Conservation (phyloP, 2,113 vertebrate species). For the Melierax canorus region DNA sequence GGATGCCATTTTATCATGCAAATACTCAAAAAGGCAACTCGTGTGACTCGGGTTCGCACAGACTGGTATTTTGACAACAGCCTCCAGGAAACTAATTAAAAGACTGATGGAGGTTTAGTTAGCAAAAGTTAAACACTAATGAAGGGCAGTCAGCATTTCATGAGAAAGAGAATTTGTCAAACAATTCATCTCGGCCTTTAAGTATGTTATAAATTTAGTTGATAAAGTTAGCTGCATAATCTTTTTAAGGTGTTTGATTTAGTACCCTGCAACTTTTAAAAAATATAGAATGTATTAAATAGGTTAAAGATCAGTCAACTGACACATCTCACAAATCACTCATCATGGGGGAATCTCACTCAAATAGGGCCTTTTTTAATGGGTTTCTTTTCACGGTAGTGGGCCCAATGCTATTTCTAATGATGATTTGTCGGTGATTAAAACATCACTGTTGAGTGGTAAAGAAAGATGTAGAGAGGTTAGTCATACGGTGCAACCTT, state of each 20-base stretch:
- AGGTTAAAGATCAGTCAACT: not conserved
- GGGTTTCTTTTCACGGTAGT: not conserved
- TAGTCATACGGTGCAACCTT: not conserved
- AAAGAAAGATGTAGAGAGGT: not conserved
- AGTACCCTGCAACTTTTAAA: not conserved
- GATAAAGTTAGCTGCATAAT: not conserved
- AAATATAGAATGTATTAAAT: not conserved
- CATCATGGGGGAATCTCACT: not conserved
- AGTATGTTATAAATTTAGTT: not conserved
- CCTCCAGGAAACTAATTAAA: not conserved
- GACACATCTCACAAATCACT: not conserved
- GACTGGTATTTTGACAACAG: slow-evolving; percentile 13
- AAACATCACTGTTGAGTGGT: not conserved
- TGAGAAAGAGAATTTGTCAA: not conserved
- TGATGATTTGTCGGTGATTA: not conserved
- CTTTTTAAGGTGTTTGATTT: not conserved
- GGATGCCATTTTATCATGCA: not conserved
- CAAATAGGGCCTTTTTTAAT: not conserved
- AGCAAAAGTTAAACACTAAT: not conserved
- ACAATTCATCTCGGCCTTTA: not conserved
- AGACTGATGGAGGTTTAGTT: not conserved
- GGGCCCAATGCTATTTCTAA: not conserved
- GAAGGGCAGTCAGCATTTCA: not conserved
- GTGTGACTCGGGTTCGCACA: not conserved
- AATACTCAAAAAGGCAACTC: not conserved